phyloP scores from a whole-genome alignment of 2,888 invertebrate genomes.

The Odontocolon sp. region DNA sequence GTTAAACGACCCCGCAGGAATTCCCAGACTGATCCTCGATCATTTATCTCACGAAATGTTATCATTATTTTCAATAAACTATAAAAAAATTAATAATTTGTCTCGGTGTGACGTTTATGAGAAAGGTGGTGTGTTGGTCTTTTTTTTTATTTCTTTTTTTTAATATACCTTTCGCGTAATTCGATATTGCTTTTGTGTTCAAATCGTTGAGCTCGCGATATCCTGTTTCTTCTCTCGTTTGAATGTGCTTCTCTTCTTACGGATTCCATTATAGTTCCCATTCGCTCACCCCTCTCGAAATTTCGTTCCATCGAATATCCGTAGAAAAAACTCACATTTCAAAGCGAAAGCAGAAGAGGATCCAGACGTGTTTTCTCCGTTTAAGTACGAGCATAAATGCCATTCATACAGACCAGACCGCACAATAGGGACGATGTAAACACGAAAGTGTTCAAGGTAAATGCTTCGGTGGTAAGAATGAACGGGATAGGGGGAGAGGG shows the following conservation, averaged over 20 bases:
- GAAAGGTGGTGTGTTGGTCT: background rate
- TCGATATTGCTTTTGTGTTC: constrained; percentile 30
- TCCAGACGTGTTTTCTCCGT: constrained; percentile 1
- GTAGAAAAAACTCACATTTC: constrained; percentile 34
- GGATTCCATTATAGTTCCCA: constrained; percentile 30
- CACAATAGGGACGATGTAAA: constrained; percentile 34
- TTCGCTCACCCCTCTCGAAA: background rate
- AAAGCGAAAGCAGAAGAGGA: background rate
- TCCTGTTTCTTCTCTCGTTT: constrained; percentile 26
- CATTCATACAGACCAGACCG: constrained; percentile 25
- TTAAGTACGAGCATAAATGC: constrained; percentile 7
- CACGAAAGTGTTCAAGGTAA: constrained; percentile 2
- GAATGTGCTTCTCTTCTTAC: constrained; percentile 18
- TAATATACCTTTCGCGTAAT: constrained; percentile 11
- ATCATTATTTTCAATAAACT: constrained; percentile 64
- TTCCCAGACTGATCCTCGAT: constrained; percentile 34
- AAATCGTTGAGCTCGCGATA: constrained; percentile 39
- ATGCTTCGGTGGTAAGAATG: constrained; percentile 19
- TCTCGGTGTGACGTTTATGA: background rate
- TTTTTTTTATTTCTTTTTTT: background rate
- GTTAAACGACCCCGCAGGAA: constrained; percentile 17
- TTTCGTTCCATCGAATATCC: constrained; percentile 1
- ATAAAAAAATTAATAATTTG: constrained; percentile 40
- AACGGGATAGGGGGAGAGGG: background rate
- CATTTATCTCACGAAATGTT: constrained; percentile 51